Conservation (phyloP, 1,140 invertebrate species). For the Panagrolaimus sp. region DNA sequence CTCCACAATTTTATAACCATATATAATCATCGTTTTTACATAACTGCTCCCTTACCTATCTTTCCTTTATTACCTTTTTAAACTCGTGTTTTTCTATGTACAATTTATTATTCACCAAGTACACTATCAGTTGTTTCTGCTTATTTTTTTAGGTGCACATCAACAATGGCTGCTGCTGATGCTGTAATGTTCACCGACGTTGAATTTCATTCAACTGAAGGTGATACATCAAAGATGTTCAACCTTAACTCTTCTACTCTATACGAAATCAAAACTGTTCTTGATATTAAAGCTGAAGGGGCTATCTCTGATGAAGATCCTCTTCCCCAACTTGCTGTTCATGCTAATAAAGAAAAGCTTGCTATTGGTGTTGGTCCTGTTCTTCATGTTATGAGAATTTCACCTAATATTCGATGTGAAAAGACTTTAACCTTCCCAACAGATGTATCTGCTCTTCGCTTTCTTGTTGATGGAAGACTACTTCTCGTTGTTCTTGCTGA, state of each 20-base stretch:
- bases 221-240: background rate
- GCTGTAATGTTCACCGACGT: background rate
- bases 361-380: background rate
- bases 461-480: background rate
- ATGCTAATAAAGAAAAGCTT: background rate
- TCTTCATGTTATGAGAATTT: background rate
- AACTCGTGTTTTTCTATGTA: no score
- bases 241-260: background rate
- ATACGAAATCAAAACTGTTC: background rate
- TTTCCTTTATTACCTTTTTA: no score
- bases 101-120: no score
- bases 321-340: background rate
- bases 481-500: slow-evolving; percentile 1
- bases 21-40: no score
- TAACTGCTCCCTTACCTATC: no score
- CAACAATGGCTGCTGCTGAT: background rate
- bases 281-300: background rate
- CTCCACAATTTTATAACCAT: no score
- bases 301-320: no score
- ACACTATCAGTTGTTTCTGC: no score
- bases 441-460: background rate
- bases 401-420: background rate
- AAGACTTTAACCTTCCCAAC: background rate
- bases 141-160: no score
- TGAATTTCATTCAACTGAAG: background rate